Conservation (phyloP, 1,140 invertebrate species). For the Glossosoma conforme region DNA sequence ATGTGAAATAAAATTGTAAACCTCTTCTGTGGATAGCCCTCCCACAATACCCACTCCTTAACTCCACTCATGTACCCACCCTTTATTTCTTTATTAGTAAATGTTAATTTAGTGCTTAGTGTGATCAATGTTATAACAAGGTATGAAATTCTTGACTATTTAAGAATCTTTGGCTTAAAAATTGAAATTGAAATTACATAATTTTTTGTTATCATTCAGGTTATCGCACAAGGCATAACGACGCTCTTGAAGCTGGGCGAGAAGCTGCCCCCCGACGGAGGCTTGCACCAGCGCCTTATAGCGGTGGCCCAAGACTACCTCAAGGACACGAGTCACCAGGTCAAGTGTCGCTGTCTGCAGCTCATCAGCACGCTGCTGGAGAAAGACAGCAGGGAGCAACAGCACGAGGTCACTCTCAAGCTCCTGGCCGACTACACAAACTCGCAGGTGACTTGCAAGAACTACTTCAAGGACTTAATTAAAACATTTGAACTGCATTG, state of each 20-base stretch:
- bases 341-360: constrained; percentile 73
- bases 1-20: too few relatives aligned
- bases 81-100: too few relatives aligned
- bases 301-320: constrained; percentile 61
- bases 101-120: too few relatives aligned
- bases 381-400: constrained; percentile 41
- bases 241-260: constrained; percentile 63
- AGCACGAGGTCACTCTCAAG: constrained; percentile 57
- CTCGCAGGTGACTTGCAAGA: constrained; percentile 58
- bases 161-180: too few relatives aligned
- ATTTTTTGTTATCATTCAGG: too few relatives aligned
- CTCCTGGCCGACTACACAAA: constrained; percentile 75
- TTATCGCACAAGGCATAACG: constrained; percentile 65
- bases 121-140: too few relatives aligned
- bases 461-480: neutral
- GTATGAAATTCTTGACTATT: too few relatives aligned
- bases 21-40: too few relatives aligned
- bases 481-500: neutral
- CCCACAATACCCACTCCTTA: too few relatives aligned
- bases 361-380: constrained; percentile 61
- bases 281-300: constrained; percentile 49
- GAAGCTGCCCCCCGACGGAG: constrained; percentile 46
- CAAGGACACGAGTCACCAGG: constrained; percentile 66
- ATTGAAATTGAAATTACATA: too few relatives aligned
- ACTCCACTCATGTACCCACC: too few relatives aligned